Evolutionary conservation across 2,113 vertebrate species (phyloP), one percentile per base, ranked within the genome.

Genomic region (Chascanopsetta lugubris): DNA sequence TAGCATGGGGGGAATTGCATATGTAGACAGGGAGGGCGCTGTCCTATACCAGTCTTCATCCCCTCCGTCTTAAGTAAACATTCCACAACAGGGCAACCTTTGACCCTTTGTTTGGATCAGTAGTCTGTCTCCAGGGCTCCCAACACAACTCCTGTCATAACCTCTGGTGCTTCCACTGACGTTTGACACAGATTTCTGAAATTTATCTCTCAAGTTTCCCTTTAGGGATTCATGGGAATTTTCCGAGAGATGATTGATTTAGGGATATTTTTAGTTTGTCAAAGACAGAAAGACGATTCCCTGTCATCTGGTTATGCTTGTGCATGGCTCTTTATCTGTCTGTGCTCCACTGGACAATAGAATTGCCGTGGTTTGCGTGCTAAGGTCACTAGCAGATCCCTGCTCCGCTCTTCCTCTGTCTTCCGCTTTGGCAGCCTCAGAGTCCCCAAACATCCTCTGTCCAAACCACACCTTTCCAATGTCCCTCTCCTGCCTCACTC

Each of bases 391-490:
- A 22, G 79, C 79, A 79, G 74, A 86, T 85, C 78, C 74, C 53
- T 83, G 70, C 75, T 85, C 81, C 88, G 85, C 83, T 86, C 85
- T 89, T 89, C 87, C 90, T 89, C 82, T 5, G 6, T 63, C 54
- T 90, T 87, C 88, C 83, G 77, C 43, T 87, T 83, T 90, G 87
- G 89, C 83, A 83, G 77, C 74, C 69, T 80, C 64, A 11, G 53
- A 60, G 69, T 72, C 83, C 85, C 87, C 69, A 85, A 91, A 89
- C 89, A 90, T 91, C 90, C 89, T 90, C 61, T 62, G 36, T 83
- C 58, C 55, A 69, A 62, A 73, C 85, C 80, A 78, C 84, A 74
- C 85, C 81, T 87, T 64, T 51, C 75, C 57, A 57, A 0, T 46
- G 54, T 61, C 42, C 29, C 55, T 30, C 54, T 48, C 55, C 69